A percentile compares a stretch with the other conserved stretches of the same genome.
These are phyloP conservation scores for Physeter macrocephalus DNA, from an alignment of 2,113 vertebrate genomes.

Conservation along the genomic window DNA sequence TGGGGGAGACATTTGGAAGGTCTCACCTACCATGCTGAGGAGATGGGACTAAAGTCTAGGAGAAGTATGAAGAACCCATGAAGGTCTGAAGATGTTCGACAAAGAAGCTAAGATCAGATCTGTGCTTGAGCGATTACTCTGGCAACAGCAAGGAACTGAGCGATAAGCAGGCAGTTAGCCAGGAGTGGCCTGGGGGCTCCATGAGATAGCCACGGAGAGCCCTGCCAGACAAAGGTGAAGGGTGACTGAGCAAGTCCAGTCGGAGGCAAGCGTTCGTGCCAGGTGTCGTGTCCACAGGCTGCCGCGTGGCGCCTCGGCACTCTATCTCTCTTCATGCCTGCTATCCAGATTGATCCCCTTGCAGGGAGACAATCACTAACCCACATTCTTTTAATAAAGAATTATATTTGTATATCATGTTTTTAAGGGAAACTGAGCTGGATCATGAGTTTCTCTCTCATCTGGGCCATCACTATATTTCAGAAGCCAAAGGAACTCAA, in stretches of 20 bases:
- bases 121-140: background rate
- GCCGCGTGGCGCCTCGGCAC: accelerated
- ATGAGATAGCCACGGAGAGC: background rate
- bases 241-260: background rate
- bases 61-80: background rate
- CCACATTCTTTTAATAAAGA: background rate
- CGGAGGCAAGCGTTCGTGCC: background rate
- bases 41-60: background rate
- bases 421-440: background rate
- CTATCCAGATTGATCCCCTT: background rate
- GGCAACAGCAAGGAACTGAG: background rate
- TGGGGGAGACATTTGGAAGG: background rate
- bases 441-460: background rate
- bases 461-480: background rate
- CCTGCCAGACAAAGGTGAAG: background rate
- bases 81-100: background rate
- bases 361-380: background rate
- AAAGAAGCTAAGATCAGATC: background rate
- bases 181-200: background rate
- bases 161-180: background rate
- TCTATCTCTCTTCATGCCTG: background rate
- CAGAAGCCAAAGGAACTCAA: background rate
- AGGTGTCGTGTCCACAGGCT: background rate
- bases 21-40: background rate
- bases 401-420: background rate